Percentiles rank a stretch among this genome's conserved stretches.
Conservation (phyloP, 2,797 vertebrate genomes). For the Triplophysa yarkandensis region DNA sequence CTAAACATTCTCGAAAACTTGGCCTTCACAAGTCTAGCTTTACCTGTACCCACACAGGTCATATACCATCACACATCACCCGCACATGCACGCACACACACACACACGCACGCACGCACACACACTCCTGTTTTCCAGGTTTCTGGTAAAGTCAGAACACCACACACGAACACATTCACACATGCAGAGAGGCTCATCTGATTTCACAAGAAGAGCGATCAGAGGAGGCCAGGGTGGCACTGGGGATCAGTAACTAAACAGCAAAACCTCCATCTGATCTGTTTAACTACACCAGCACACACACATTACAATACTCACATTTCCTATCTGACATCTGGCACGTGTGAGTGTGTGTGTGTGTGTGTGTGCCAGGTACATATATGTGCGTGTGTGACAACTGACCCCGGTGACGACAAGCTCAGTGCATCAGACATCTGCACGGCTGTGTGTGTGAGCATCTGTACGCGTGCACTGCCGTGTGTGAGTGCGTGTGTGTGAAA, state of each 20-base stretch:
- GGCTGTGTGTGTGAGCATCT: slow-evolving; percentile 16
- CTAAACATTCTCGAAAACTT: background rate
- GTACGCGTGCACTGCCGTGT: slow-evolving; percentile 41
- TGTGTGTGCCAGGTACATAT: slow-evolving; percentile 37
- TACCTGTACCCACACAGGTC: slow-evolving; percentile 27
- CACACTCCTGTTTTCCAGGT: slow-evolving; percentile 54
- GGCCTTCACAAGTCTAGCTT: background rate
- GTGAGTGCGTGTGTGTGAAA: slow-evolving; percentile 49
- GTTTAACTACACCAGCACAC: slow-evolving; percentile 39
- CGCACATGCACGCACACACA: slow-evolving; percentile 43
- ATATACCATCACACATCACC: slow-evolving; percentile 48
- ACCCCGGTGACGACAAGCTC: background rate
- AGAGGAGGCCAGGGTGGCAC: slow-evolving; percentile 58
- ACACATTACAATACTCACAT: slow-evolving; percentile 17
- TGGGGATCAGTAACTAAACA: slow-evolving; percentile 53
- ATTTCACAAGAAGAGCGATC: slow-evolving; percentile 58
- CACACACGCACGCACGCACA: slow-evolving; percentile 46
- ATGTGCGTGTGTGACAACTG: slow-evolving; percentile 10
- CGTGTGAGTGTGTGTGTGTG: slow-evolving; percentile 25
- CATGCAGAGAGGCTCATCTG: slow-evolving; percentile 50
- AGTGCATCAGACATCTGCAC: slow-evolving; percentile 24
- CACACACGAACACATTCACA: slow-evolving; percentile 49
- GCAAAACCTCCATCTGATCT: slow-evolving; percentile 50
- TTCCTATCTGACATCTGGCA: slow-evolving; percentile 36
- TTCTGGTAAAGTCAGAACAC: slow-evolving; percentile 55